A percentile compares a stretch with the other conserved stretches of the same genome.
Conservation (phyloP, 2,888 invertebrate genomes). For the Carterocephalus palaemon region DNA sequence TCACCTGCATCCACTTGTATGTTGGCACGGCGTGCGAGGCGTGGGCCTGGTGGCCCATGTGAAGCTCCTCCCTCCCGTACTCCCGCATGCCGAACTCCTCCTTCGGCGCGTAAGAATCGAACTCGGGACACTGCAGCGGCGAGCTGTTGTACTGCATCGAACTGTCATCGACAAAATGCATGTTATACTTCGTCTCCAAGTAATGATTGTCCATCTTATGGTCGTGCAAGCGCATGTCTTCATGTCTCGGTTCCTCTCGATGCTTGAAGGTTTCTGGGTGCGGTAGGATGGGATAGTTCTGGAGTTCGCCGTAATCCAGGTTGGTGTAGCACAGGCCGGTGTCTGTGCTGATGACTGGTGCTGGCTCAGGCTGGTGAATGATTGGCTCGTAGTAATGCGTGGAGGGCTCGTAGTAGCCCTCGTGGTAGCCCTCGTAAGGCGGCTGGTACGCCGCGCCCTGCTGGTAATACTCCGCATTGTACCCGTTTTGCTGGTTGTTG, state of each 20-base stretch:
- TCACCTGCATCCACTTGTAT: slow-evolving; percentile 99
- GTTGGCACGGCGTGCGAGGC: slow-evolving; percentile 87
- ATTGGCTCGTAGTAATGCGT: slow-evolving; percentile 76
- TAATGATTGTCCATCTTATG: slow-evolving; percentile 72
- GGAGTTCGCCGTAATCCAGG: slow-evolving; percentile 84
- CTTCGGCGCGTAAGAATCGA: slow-evolving; percentile 81
- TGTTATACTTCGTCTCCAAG: slow-evolving; percentile 75
- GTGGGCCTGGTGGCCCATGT: slow-evolving; percentile 58
- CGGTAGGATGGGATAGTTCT: slow-evolving; percentile 74
- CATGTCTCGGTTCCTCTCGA: slow-evolving; percentile 78
- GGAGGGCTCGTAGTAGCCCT: slow-evolving; percentile 68
- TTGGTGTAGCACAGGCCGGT: slow-evolving; percentile 94
- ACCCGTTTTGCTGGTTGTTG: slow-evolving; percentile 81
- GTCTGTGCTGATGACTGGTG: slow-evolving; percentile 89
- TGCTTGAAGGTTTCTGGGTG: slow-evolving; percentile 74
- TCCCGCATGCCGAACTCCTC: slow-evolving; percentile 76
- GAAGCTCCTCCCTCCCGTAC: slow-evolving; percentile 59
- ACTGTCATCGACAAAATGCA: slow-evolving; percentile 71
- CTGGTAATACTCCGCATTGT: slow-evolving; percentile 75
- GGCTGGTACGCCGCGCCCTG: slow-evolving; percentile 69
- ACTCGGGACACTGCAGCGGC: slow-evolving; percentile 78
- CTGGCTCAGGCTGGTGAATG: slow-evolving; percentile 64
- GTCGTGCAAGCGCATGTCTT: slow-evolving; percentile 65
- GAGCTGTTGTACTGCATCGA: slow-evolving; percentile 64
- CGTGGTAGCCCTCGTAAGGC: slow-evolving; percentile 68